Percentiles rank a stretch among this genome's conserved stretches.
Evolutionary conservation across 1,140 invertebrate genomes (phyloP).

Genomic region (Tachypleus tridentatus): DNA sequence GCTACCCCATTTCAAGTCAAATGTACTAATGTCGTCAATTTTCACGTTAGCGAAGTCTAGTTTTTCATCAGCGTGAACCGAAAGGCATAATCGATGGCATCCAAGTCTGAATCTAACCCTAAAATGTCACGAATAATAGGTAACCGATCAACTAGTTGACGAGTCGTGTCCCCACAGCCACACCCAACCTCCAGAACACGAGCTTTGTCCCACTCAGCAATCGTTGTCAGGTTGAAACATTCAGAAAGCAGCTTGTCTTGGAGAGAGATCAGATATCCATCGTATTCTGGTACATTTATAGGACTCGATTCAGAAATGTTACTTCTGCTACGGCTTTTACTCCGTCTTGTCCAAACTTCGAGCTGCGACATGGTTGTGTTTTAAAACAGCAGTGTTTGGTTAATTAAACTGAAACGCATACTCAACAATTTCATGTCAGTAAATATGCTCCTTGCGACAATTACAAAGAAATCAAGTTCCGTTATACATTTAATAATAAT

Average conservation of each 20-base stretch:
- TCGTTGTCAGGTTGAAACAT: slow-evolving; percentile 11
- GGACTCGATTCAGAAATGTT: no score
- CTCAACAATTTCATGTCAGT: no score
- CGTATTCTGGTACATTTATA: no score
- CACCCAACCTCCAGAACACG: slow-evolving; percentile 16
- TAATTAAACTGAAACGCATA: no score
- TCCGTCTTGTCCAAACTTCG: no score
- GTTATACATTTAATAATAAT: no score
- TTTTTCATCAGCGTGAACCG: slow-evolving; percentile 17
- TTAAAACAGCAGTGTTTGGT: no score
- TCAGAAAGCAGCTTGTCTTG: slow-evolving; percentile 12
- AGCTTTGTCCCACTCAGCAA: slow-evolving; percentile 8
- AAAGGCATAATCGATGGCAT: slow-evolving; percentile 15
- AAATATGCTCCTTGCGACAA: no score
- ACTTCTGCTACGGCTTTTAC: no score
- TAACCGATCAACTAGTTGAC: slow-evolving; percentile 13
- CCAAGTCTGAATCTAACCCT: slow-evolving; percentile 15
- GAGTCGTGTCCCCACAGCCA: slow-evolving; percentile 12
- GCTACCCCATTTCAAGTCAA: slow-evolving; percentile 17
- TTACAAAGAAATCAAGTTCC: no score
- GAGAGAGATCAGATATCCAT: slow-evolving; percentile 7
- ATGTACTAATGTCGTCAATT: slow-evolving; percentile 13
- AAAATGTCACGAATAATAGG: slow-evolving; percentile 11
- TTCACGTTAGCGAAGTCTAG: slow-evolving; percentile 17
- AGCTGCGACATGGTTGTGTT: no score